Percentiles rank a stretch among this genome's conserved stretches.
These are phyloP conservation scores for Paracentrotus lividus DNA, from an alignment of 53 echinoderm and acorn worm species.

Conservation along the genomic window DNA sequence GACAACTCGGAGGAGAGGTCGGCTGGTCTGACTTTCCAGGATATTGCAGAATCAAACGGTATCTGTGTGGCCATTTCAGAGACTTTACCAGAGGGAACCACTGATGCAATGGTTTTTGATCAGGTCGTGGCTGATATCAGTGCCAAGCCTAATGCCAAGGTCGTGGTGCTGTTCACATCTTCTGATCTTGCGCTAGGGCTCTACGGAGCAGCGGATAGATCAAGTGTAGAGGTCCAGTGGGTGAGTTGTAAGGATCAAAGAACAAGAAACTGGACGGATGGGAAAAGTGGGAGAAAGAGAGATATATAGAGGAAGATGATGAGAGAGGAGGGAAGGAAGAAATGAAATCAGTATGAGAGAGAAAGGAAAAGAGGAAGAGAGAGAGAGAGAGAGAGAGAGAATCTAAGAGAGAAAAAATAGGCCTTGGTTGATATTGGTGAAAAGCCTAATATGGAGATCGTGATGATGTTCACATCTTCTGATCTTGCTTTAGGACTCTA, in stretches of 20 bases:
- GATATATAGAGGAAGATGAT: neutral
- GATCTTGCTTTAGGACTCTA: too few relatives aligned
- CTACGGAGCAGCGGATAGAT: constrained; percentile 18
- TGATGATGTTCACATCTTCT: too few relatives aligned
- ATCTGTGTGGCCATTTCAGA: constrained; percentile 72
- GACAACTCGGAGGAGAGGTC: constrained; percentile 68
- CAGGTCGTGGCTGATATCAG: constrained; percentile 47
- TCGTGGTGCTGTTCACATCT: constrained; percentile 74
- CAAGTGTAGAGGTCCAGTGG: constrained; percentile 47
- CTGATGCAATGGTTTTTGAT: neutral
- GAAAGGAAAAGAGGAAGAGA: neutral
- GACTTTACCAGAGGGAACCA: constrained; percentile 13
- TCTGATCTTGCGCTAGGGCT: constrained; percentile 30
- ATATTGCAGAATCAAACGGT: constrained; percentile 67
- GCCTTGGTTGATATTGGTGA: too few relatives aligned
- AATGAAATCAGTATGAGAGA: neutral
- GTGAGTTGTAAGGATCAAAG: constrained; percentile 1
- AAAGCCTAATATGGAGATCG: too few relatives aligned
- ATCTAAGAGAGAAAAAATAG: too few relatives aligned
- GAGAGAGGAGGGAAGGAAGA: neutral
- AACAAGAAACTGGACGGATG: neutral
- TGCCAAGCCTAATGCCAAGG: constrained; percentile 30
- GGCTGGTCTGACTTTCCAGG: constrained; percentile 71
- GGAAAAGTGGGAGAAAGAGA: neutral
- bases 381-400: neutral